Evolutionary conservation across 2,888 invertebrate genomes (phyloP), one percentile per base, ranked within the genome.

Genomic region (Notocelia uddmanniana): DNA sequence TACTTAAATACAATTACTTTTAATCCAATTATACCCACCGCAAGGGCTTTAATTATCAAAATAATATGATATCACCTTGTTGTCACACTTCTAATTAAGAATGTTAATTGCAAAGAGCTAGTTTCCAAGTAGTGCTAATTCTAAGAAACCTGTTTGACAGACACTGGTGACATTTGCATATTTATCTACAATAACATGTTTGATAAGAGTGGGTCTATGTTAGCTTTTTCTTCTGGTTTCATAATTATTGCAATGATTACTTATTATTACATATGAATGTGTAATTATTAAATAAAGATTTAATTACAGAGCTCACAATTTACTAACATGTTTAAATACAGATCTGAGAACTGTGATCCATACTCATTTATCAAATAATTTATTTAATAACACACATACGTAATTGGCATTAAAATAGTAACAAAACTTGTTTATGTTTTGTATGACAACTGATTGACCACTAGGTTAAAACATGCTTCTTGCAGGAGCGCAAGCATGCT

Each of bases 121-220:
- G 31, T 59, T 68, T 66, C 58, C 52, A 37, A 45, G 26, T 41
- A 41, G 58, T 58, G 52, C 19, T 31, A 31, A 57, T 41, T 37
- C 19, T 10, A 18, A 18, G 18, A 6, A 71, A 71, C 71, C 45
- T 45, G 71, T 71, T 66, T 67, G 45, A 21, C 66, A 34, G 66
- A 52, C 34, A 54, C 66, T 41, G 23, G 21, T 23, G 21, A 54
- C 52, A 59, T 71, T 71, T 34, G 54, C 71, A 71, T 71, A 45
- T 45, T 71, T 71, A 71, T 71, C 66, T 66, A 26, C 10, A 2
- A 10, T 18, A 23, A 19, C 37, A 21, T 9, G 11, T 41, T 37
- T 15, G 21, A 10, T 52, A 34, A 37, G 52, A 34, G 34, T n/a
- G 21, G 19, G 31, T 50, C 6, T 50, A 63, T 19, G 63, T 52